phyloP scores from a whole-genome alignment of 2,797 vertebrate genomes.

The Antrozous pallidus region DNA sequence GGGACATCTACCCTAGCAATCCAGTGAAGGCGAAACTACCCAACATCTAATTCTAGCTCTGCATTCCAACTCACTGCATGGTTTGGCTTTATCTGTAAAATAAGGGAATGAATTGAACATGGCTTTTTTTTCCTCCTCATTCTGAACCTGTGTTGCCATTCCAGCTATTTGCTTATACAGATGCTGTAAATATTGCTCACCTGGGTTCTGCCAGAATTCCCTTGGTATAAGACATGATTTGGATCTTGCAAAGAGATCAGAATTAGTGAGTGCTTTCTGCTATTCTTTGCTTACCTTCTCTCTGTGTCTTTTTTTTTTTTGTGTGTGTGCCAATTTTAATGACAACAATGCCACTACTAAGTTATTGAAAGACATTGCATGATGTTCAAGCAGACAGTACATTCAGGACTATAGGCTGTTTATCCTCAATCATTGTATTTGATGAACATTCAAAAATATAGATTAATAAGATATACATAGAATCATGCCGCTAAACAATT shows the following conservation, averaged over 20 bases:
- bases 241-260: background rate
- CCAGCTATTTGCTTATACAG: background rate
- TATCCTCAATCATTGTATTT: conserved; percentile 43
- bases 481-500: background rate
- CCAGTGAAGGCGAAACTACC: background rate
- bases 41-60: background rate
- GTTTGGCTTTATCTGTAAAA: background rate
- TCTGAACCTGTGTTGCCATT: background rate
- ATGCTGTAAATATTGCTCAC: background rate
- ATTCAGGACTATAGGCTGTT: conserved; percentile 36
- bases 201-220: background rate
- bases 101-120: background rate
- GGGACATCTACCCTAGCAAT: background rate
- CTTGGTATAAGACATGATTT: background rate
- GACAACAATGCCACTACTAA: background rate
- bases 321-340: background rate
- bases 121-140: background rate
- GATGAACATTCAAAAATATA: conserved; percentile 49
- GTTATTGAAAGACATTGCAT: background rate
- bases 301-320: background rate
- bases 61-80: background rate
- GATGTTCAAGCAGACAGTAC: conserved; percentile 47
- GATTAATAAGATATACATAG: background rate
- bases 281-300: background rate
- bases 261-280: background rate